A percentile compares a stretch with the other conserved stretches of the same genome.
Evolutionary conservation across 2,888 invertebrate species (phyloP).

Genomic region (Nephrotoma appendiculata): DNA sequence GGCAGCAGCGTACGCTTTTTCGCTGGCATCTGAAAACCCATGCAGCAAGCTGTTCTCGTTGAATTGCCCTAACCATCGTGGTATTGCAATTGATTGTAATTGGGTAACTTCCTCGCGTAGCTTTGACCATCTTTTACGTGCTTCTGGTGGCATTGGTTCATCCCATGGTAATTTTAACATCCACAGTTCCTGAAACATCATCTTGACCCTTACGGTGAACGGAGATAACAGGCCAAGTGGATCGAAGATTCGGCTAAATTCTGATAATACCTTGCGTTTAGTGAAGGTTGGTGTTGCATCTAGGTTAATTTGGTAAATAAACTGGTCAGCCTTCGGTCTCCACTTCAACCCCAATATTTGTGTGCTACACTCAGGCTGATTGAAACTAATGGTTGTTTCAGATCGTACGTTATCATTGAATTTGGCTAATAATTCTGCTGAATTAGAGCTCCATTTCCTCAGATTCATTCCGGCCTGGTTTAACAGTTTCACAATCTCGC

Average conservation of each 20-base stretch:
- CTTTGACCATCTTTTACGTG: neutral
- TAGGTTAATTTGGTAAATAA: too few relatives aligned
- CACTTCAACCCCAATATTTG: neutral
- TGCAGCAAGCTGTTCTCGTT: neutral
- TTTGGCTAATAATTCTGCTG: neutral
- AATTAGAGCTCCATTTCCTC: neutral
- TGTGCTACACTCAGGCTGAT: neutral
- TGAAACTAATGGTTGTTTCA: neutral
- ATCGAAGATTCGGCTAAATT: too few relatives aligned
- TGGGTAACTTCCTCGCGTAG: neutral
- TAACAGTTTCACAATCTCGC: too few relatives aligned
- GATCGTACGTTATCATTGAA: too few relatives aligned
- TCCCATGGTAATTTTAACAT: neutral
- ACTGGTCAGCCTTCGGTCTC: neutral
- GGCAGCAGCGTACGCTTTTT: neutral
- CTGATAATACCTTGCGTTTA: too few relatives aligned
- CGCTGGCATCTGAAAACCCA: neutral
- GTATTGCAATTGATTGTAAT: neutral
- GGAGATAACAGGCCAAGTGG: too few relatives aligned
- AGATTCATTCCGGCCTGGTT: too few relatives aligned
- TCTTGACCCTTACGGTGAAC: too few relatives aligned
- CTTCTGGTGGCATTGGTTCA: neutral
- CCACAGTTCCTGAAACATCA: too few relatives aligned
- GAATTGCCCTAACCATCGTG: neutral
- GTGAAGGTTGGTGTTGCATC: too few relatives aligned